Evolutionary conservation across 2,888 invertebrate genomes (phyloP).

Genomic region (Argyra leucocephala): DNA sequence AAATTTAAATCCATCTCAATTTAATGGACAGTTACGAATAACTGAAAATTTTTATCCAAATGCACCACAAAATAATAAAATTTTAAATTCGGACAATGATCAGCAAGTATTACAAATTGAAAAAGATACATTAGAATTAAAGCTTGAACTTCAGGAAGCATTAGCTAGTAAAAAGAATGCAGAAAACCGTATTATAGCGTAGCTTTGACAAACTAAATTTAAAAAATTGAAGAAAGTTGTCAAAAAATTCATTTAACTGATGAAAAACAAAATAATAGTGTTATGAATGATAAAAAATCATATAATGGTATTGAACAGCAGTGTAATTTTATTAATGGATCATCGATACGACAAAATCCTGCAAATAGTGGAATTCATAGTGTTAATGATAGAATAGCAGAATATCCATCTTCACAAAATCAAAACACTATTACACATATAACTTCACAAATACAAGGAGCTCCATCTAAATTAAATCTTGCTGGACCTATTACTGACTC

Average conservation of each 20-base stretch:
- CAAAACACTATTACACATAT: slow-evolving; percentile 11
- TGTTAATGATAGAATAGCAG: slow-evolving; percentile 11
- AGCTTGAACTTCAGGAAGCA: slow-evolving; percentile 39
- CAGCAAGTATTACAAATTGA: slow-evolving; percentile 24
- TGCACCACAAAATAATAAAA: background rate
- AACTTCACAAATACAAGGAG: slow-evolving; percentile 22
- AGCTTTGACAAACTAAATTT: slow-evolving; percentile 32
- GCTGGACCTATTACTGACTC: slow-evolving; percentile 43
- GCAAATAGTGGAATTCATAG: slow-evolving; percentile 19
- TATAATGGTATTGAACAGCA: slow-evolving; percentile 23
- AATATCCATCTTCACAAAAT: slow-evolving; percentile 14
- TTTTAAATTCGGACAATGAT: background rate
- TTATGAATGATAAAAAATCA: slow-evolving; percentile 19
- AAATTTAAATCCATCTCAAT: background rate
- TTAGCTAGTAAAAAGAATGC: slow-evolving; percentile 40
- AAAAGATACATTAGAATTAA: slow-evolving; percentile 33
- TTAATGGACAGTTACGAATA: slow-evolving; percentile 9
- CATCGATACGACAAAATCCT: slow-evolving; percentile 19
- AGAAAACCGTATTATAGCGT: slow-evolving; percentile 43
- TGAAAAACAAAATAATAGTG: slow-evolving; percentile 24
- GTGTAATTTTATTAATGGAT: background rate
- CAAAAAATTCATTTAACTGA: slow-evolving; percentile 36
- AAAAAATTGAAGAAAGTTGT: slow-evolving; percentile 40
- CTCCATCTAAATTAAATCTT: slow-evolving; percentile 35
- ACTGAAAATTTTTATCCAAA: slow-evolving; percentile 7